phyloP scores from a whole-genome alignment of 2,797 vertebrate species.

The Ctenopoma kingsleyae region DNA sequence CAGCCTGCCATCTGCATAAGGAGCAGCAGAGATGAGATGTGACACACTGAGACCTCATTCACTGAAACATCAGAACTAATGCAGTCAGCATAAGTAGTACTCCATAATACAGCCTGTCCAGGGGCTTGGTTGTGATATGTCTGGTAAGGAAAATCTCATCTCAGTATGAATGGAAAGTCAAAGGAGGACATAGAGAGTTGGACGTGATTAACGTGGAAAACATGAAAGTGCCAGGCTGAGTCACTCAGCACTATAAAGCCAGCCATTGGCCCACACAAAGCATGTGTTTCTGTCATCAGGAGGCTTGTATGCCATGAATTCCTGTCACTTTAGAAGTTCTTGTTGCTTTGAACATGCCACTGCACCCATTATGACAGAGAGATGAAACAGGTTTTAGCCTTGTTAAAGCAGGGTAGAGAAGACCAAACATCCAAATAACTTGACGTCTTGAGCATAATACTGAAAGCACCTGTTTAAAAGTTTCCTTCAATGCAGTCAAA shows the following conservation, averaged over 20 bases:
- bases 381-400: constrained; percentile 64
- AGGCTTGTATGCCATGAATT: constrained; percentile 67
- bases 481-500: constrained; percentile 56
- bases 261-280: constrained; percentile 53
- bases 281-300: constrained; percentile 84
- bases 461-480: constrained; percentile 62
- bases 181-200: constrained; percentile 11
- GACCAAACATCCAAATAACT: constrained; percentile 62
- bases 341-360: constrained; percentile 67
- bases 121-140: constrained; percentile 3
- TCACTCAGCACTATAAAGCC: constrained; percentile 58
- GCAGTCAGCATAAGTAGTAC: constrained; percentile 15
- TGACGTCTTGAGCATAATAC: constrained; percentile 35
- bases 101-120: background rate
- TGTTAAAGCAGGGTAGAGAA: constrained; percentile 63
- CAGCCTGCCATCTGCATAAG: constrained; percentile 66
- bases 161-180: constrained; percentile 12
- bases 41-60: constrained; percentile 36
- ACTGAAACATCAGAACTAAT: constrained; percentile 30
- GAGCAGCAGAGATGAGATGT: constrained; percentile 36
- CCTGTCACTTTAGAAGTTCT: constrained; percentile 60
- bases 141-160: constrained; percentile 14
- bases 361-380: constrained; percentile 38
- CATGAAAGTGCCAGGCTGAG: constrained; percentile 59
- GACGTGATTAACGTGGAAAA: constrained; percentile 56